Percentiles rank a stretch among this genome's conserved stretches.
phyloP scores from a whole-genome alignment of 2,888 invertebrate species.

The Rhynchonema sp. region DNA sequence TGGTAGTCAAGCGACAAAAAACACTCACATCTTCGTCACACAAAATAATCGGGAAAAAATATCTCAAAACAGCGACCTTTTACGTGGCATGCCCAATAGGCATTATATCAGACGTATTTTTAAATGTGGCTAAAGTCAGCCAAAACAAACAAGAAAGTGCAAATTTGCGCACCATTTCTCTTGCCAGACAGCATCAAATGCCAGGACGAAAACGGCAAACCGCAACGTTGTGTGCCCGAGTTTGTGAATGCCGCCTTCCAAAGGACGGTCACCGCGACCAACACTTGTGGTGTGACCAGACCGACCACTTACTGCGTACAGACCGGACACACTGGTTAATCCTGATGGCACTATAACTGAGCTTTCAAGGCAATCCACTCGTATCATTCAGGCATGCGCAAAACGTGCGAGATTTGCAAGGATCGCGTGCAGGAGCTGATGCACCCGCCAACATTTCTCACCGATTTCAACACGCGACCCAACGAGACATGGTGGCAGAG shows the following conservation, averaged over 20 bases:
- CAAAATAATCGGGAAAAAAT: too few species aligned
- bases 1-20: too few species aligned
- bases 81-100: too few species aligned
- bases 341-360: constrained; percentile 10
- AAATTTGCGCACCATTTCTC: too few species aligned
- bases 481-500: constrained; percentile 94
- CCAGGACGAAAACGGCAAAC: constrained; percentile 13
- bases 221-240: constrained; percentile 75
- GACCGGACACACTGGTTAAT: constrained; percentile 46
- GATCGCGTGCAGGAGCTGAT: constrained; percentile 38
- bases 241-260: constrained; percentile 90
- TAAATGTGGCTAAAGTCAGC: too few species aligned
- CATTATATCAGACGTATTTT: too few species aligned
- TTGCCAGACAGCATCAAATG: not conserved
- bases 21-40: too few species aligned
- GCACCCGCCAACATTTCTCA: constrained; percentile 56
- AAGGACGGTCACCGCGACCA: constrained; percentile 69
- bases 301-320: constrained; percentile 69
- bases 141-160: too few species aligned
- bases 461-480: constrained; percentile 72
- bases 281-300: constrained; percentile 73
- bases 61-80: too few species aligned
- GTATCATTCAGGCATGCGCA: constrained; percentile 3
- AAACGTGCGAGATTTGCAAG: constrained; percentile 40
- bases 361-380: constrained; percentile 11